phyloP scores from a whole-genome alignment of 2,797 vertebrate genomes.

The Takifugu ocellatus region DNA sequence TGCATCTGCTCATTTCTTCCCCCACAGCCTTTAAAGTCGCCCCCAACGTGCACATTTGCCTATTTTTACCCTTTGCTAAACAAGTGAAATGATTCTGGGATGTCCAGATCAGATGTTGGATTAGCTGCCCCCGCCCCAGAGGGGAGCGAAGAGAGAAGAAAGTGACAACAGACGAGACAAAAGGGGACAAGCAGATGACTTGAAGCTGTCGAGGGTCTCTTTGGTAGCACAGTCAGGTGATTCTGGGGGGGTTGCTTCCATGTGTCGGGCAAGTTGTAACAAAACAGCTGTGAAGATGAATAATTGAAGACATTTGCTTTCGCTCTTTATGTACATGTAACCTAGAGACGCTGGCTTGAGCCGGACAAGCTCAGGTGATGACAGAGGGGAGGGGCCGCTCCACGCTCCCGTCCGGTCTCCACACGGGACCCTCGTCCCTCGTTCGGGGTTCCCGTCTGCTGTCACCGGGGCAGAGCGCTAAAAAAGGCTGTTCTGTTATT shows the following conservation, averaged over 20 bases:
- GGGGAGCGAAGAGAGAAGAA: not conserved
- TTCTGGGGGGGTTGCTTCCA: slow-evolving; percentile 29
- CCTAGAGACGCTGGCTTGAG: slow-evolving; percentile 76
- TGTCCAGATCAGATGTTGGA: no score
- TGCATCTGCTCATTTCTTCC: not conserved
- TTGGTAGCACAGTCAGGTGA: slow-evolving; percentile 90
- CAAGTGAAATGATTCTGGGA: no score
- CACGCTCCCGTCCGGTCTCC: slow-evolving; percentile 38
- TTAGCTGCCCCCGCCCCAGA: no score
- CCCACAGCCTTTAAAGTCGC: slow-evolving; percentile 33
- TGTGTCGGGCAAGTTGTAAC: slow-evolving; percentile 72
- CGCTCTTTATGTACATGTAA: slow-evolving; percentile 71
- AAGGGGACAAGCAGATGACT: slow-evolving; percentile 16
- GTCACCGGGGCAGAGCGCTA: slow-evolving; percentile 27
- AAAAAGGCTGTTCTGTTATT: no score
- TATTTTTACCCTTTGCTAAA: no score
- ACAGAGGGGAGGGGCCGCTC: slow-evolving; percentile 34
- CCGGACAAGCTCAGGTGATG: slow-evolving; percentile 74
- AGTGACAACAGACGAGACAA: slow-evolving; percentile 50
- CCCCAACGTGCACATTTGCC: slow-evolving; percentile 70
- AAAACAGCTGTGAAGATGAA: slow-evolving; percentile 64
- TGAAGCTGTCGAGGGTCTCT: slow-evolving; percentile 79
- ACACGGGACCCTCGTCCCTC: slow-evolving; percentile 41
- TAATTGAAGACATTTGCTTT: slow-evolving; percentile 62
- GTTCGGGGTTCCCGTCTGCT: slow-evolving; percentile 24